Evolutionary conservation across 2,797 vertebrate species (phyloP).

Genomic region (Takifugu ocellatus): DNA sequence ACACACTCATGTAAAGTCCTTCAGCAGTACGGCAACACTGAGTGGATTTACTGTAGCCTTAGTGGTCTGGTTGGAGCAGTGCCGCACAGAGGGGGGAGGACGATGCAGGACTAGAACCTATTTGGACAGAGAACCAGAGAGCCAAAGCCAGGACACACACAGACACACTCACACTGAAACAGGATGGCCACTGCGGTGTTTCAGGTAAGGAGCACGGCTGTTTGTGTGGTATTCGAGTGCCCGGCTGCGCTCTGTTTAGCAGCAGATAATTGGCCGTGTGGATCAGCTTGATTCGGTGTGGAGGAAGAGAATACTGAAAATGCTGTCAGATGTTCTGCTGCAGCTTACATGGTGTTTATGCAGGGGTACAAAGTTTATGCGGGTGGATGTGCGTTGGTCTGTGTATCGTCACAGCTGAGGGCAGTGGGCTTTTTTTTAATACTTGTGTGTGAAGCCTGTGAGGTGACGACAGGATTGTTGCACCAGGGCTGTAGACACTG

Average conservation of each 20-base stretch:
- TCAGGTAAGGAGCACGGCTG: conserved; percentile 71
- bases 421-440: not conserved
- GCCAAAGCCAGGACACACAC: conserved; percentile 14
- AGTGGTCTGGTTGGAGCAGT: conserved; percentile 44
- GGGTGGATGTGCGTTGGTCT: not conserved
- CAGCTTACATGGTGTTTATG: not conserved
- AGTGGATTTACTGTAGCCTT: conserved; percentile 55
- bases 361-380: not conserved
- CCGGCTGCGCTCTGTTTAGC: conserved; percentile 21
- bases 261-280: conserved; percentile 22
- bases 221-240: conserved; percentile 29
- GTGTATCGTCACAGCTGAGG: not conserved
- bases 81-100: conserved; percentile 41
- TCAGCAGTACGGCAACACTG: conserved; percentile 49
- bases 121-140: conserved; percentile 29
- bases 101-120: conserved; percentile 63
- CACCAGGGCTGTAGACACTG: conserved; percentile 12
- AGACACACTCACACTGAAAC: conserved; percentile 7
- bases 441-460: not conserved
- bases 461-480: conserved; percentile 23
- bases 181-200: conserved; percentile 81
- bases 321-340: not conserved
- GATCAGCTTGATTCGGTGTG: conserved; percentile 34
- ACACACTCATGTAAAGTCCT: conserved; percentile 44
- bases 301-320: conserved; percentile 21